Base-by-base conservation (phyloP, 2,113 vertebrate species). In the Anolis sagrei region DNA sequence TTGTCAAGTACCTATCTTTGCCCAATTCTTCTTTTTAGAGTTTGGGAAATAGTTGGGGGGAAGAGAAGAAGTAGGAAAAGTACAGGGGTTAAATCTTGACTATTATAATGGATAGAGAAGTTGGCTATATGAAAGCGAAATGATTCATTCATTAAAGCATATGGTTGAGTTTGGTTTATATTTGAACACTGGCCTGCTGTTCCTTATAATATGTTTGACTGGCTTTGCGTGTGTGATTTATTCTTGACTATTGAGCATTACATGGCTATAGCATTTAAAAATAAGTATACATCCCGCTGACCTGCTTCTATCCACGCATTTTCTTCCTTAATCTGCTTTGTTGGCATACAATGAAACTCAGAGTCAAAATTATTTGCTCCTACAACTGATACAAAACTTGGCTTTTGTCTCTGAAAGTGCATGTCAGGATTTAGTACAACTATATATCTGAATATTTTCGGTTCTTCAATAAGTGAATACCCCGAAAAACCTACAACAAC, bases 71-170 rank as follows among this genome's bases (percentile, higher is more conserved):
- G 39, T 21, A 58, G 27, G 86, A 39, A 88, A 88, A 54, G 77
- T 68, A 2, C 78, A 83, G 79, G 93, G 90, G 87, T 88, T 93
- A 85, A 29, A 88, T 90, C 87, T 90, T 83, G 92, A 90, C 94
- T 91, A 77, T 25, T n/a, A 36, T 86, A 93, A 61, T 91, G 89
- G 91, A 74, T 92, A 73, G 75, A 92, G 94, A 91, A 95, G 95
- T 94, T 88, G 86, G 87, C 87, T 91, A 94, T 93, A 94, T 83
- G 91, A 81, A 94, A 95, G 94, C 94, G 94, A 88, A 93, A 79
- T 94, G 93, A 96, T 95, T 96, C 95, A 95, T 96, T 73, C 68
- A 66, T 94, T 84, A 93, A 86, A 93, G 94, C 94, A 94, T 91
- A 94, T 93, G 70, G 76, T 94, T 93, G 66, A 82, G 89, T 90